phyloP scores from a whole-genome alignment of 2,888 invertebrate genomes.

The Eilema griseolum region DNA sequence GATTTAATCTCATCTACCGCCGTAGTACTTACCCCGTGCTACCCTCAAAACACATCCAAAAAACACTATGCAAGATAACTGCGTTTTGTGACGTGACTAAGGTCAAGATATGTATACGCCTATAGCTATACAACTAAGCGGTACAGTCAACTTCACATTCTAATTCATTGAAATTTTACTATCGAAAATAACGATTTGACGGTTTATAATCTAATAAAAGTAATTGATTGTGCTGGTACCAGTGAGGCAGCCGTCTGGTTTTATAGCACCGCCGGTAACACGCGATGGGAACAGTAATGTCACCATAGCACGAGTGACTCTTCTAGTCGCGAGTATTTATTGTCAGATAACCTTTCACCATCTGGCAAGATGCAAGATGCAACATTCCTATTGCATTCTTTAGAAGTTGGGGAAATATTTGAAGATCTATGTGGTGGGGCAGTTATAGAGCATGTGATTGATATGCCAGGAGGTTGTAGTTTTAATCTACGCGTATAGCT shows the following conservation, averaged over 20 bases:
- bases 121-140: too few relatives aligned
- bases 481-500: background rate
- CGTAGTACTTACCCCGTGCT: too few relatives aligned
- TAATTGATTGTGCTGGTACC: background rate
- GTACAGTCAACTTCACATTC: background rate
- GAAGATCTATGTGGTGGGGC: background rate
- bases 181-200: background rate
- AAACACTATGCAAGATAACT: too few relatives aligned
- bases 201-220: background rate
- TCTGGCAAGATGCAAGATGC: background rate
- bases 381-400: background rate
- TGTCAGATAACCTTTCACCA: constrained; percentile 1
- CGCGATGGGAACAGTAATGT: background rate
- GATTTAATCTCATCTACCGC: too few relatives aligned
- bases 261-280: background rate
- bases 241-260: background rate
- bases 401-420: background rate
- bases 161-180: background rate
- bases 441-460: background rate
- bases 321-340: background rate
- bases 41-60: too few relatives aligned
- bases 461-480: background rate
- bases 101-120: too few relatives aligned
- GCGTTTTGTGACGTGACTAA: too few relatives aligned
- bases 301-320: background rate